Evolutionary conservation across 2,113 vertebrate genomes (phyloP).

Genomic region (Trichechus manatus): DNA sequence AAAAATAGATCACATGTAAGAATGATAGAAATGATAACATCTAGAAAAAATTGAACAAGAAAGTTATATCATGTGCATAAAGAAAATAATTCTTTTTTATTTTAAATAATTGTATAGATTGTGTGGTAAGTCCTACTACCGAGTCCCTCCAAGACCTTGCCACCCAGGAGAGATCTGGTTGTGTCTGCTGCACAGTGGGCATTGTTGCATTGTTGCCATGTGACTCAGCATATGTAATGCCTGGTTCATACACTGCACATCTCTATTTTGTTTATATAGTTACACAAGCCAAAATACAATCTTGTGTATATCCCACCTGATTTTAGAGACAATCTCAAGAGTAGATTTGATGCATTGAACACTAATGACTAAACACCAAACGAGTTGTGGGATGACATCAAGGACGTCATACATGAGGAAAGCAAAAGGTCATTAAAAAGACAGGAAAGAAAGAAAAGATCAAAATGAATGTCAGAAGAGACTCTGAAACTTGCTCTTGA

Average conservation of each 20-base stretch:
- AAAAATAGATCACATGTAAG: not conserved
- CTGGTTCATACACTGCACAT: accelerated
- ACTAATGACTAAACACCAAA: too few species aligned
- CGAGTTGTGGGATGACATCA: too few species aligned
- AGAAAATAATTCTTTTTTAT: not conserved
- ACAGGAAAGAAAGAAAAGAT: too few species aligned
- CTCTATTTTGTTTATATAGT: not conserved
- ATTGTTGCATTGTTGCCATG: not conserved
- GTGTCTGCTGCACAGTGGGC: too few species aligned
- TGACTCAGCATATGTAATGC: not conserved
- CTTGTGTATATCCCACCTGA: too few species aligned
- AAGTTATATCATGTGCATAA: not conserved
- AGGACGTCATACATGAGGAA: too few species aligned
- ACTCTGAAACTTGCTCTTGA: too few species aligned
- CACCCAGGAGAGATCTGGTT: not conserved
- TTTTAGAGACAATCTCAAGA: too few species aligned
- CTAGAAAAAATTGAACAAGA: not conserved
- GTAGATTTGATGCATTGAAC: too few species aligned
- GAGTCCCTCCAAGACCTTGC: not conserved
- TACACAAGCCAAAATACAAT: not conserved
- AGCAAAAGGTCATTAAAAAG: too few species aligned
- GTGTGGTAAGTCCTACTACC: too few species aligned
- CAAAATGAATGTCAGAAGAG: too few species aligned
- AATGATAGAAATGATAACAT: not conserved
- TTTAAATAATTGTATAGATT: not conserved